Evolutionary conservation across 2,888 invertebrate genomes (phyloP).

Genomic region (Chesias legatella): DNA sequence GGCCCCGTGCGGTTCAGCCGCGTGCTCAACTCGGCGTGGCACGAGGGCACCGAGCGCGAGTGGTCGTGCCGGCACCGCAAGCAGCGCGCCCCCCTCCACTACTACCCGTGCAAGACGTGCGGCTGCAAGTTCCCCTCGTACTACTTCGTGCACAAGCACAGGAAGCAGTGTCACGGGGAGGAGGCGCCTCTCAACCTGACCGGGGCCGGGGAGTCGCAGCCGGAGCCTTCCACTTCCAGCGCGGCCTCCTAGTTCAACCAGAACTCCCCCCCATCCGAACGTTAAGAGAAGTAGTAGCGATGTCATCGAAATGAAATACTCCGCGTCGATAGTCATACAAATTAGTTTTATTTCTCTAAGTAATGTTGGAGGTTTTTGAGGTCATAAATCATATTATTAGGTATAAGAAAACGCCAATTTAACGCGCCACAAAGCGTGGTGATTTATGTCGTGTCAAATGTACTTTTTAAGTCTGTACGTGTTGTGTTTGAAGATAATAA

Average conservation of each 20-base stretch:
- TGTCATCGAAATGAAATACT: no score
- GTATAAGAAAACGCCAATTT: no score
- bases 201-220: conserved; percentile 19
- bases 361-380: no score
- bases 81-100: conserved; percentile 88
- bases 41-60: conserved; percentile 79
- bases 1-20: conserved; percentile 92
- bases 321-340: no score
- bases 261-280: no score
- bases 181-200: conserved; percentile 53
- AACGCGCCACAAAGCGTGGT: no score
- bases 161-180: conserved; percentile 90
- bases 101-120: conserved; percentile 96
- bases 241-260: conserved; percentile 34
- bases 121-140: conserved; percentile 96
- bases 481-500: no score
- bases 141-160: conserved; percentile 95
- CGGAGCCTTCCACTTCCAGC: conserved; percentile 53
- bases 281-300: no score
- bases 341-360: no score
- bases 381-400: no score
- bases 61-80: conserved; percentile 93
- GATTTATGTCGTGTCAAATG: no score
- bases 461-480: no score
- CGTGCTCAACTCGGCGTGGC: conserved; percentile 91